phyloP scores from a whole-genome alignment of 30 jellyfish, hydroid and myxozoan species.

The Phacellophora camtschatica region DNA sequence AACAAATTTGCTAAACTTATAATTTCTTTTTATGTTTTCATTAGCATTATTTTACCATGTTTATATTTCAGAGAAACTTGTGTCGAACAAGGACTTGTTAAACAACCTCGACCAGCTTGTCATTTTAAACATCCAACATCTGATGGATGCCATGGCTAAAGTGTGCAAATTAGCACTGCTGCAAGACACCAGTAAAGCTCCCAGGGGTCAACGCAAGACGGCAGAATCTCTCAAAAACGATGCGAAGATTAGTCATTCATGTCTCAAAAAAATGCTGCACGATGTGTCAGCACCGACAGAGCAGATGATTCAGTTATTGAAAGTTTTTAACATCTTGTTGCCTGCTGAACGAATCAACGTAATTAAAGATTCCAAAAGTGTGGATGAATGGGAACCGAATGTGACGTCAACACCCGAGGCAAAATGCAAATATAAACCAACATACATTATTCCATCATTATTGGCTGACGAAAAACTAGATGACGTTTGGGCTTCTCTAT shows the following conservation, averaged over 20 bases:
- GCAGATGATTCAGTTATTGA: background rate
- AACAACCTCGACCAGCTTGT: background rate
- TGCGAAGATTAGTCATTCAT: conserved; percentile 13
- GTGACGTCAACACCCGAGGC: conserved; percentile 20
- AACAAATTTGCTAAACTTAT: no score
- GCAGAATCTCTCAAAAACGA: background rate
- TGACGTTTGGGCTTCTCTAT: background rate
- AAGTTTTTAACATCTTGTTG: conserved; percentile 3
- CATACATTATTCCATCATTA: conserved; percentile 30
- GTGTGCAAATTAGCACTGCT: background rate
- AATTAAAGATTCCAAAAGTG: background rate
- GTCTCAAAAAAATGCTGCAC: background rate
- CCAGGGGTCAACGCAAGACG: background rate
- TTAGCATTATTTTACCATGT: no score
- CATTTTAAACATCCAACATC: conserved; percentile 36
- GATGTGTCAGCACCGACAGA: background rate
- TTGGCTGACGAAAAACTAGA: background rate
- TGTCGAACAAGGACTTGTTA: background rate
- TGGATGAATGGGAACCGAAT: background rate
- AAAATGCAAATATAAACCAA: background rate
- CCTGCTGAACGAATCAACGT: conserved; percentile 7
- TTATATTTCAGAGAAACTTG: conserved; percentile 9
- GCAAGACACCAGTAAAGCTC: conserved; percentile 7
- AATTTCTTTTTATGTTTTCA: no score
- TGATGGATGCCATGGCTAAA: conserved; percentile 39